Percentiles rank a stretch among this genome's conserved stretches.
These are phyloP conservation scores for Salticus scenicus DNA, from an alignment of 2,888 invertebrate species.

Conservation along the genomic window DNA sequence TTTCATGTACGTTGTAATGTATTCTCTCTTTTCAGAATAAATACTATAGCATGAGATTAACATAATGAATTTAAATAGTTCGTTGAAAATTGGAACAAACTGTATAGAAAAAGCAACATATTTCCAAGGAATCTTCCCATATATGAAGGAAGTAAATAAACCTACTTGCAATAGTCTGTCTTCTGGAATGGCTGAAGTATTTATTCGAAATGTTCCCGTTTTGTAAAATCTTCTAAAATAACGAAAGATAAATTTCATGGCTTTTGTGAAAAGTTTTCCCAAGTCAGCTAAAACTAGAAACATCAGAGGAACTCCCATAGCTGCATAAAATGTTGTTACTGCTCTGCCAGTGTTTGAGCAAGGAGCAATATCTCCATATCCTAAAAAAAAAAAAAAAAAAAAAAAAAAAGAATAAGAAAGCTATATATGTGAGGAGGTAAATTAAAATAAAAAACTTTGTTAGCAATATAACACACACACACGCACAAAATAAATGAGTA, in stretches of 20 bases:
- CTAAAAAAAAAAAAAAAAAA: conserved; percentile 78
- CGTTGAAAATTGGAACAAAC: too few relatives aligned
- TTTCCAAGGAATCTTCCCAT: neutral
- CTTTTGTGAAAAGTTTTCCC: conserved; percentile 92
- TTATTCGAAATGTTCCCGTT: conserved; percentile 73
- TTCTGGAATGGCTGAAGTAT: conserved; percentile 77
- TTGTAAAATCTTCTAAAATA: conserved; percentile 73
- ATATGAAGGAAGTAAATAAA: neutral
- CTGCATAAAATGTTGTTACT: conserved; percentile 93
- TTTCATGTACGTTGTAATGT: too few relatives aligned
- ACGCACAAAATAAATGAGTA: too few relatives aligned
- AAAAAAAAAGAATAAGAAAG: too few relatives aligned
- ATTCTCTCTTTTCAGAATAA: too few relatives aligned
- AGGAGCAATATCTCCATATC: conserved; percentile 97
- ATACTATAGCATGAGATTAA: too few relatives aligned
- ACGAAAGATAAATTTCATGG: conserved; percentile 90
- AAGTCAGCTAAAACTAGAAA: conserved; percentile 95
- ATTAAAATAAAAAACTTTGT: too few relatives aligned
- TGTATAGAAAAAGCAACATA: too few relatives aligned
- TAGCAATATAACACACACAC: too few relatives aligned
- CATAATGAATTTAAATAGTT: too few relatives aligned
- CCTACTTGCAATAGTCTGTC: conserved; percentile 60
- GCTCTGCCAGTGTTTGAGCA: conserved; percentile 89
- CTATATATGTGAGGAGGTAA: neutral
- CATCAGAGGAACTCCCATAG: conserved; percentile 96